These are phyloP conservation scores for Argyresthia goedartella DNA, from an alignment of 2,888 invertebrate genomes.

Conservation along the genomic window DNA sequence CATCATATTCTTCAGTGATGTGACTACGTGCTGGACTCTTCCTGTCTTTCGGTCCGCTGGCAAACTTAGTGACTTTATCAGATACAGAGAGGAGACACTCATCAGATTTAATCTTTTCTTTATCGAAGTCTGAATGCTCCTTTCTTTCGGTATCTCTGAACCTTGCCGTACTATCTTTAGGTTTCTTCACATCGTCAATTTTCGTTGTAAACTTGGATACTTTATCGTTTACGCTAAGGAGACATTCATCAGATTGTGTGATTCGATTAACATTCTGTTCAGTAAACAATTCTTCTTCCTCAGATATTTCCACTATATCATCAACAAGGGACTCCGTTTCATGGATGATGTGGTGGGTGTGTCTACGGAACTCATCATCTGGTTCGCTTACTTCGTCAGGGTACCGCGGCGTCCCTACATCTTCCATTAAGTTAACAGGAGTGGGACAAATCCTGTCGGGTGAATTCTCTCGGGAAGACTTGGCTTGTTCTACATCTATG, in stretches of 20 bases:
- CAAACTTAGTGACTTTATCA: constrained; percentile 78
- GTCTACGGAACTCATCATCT: constrained; percentile 71
- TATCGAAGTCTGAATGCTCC: constrained; percentile 63
- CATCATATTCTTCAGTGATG: constrained; percentile 62
- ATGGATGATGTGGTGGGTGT: constrained; percentile 51
- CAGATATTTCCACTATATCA: constrained; percentile 65
- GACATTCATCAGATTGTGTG: constrained; percentile 57
- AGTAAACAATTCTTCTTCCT: constrained; percentile 60
- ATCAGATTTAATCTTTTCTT: constrained; percentile 60
- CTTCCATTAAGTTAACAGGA: constrained; percentile 63
- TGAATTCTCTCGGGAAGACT: constrained; percentile 81
- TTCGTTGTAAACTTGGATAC: constrained; percentile 61
- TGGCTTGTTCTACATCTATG: constrained; percentile 78
- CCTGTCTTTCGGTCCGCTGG: constrained; percentile 48
- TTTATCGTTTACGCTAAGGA: constrained; percentile 71
- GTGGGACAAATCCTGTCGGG: constrained; percentile 79
- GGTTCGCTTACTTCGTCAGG: constrained; percentile 83
- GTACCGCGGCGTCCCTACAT: constrained; percentile 75
- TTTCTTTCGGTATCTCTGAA: constrained; percentile 42
- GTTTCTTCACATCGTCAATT: constrained; percentile 34
- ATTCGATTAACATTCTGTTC: constrained; percentile 36
- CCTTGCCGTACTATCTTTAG: constrained; percentile 29
- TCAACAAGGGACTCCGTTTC: constrained; percentile 75
- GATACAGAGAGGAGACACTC: constrained; percentile 77
- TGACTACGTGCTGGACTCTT: constrained; percentile 43